Conservation (phyloP, 1,140 invertebrate species). For the Leptonema lineaticorne region DNA sequence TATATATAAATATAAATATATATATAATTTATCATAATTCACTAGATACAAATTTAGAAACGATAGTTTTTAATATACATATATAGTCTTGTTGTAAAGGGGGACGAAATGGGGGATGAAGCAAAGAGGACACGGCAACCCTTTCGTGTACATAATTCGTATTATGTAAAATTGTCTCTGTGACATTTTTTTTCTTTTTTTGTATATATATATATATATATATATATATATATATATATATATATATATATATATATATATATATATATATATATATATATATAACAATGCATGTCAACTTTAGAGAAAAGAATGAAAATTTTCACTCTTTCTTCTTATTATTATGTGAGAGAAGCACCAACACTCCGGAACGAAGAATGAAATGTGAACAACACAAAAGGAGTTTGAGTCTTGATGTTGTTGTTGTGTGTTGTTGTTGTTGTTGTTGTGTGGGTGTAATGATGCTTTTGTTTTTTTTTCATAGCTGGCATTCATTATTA, state of each 20-base stretch:
- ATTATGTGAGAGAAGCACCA: constrained; percentile 28
- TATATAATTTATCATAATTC: constrained; percentile 17
- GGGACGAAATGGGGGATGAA: too few species aligned
- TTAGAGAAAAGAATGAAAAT: constrained; percentile 41
- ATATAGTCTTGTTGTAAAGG: not conserved
- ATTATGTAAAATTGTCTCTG: constrained; percentile 39
- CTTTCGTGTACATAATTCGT: constrained; percentile 31
- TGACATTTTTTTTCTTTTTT: constrained; percentile 28
- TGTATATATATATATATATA: too few species aligned
- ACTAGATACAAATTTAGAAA: not conserved
- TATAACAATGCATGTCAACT: constrained; percentile 41
- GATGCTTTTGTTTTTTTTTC: constrained; percentile 22
- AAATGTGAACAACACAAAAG: constrained; percentile 3
- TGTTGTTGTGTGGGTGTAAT: constrained; percentile 8
- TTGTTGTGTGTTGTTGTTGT: too few species aligned
- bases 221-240: too few species aligned
- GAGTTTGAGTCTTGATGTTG: constrained; percentile 32
- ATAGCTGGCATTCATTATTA: constrained; percentile 33
- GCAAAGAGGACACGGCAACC: too few species aligned
- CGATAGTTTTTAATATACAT: not conserved
- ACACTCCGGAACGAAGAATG: constrained; percentile 34
- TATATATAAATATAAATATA: too few species aligned
- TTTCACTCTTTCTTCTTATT: constrained; percentile 42
- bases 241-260: too few species aligned
- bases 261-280: too few species aligned